Evolutionary conservation across 2,888 invertebrate genomes (phyloP).

Genomic region (Cantharis rustica): DNA sequence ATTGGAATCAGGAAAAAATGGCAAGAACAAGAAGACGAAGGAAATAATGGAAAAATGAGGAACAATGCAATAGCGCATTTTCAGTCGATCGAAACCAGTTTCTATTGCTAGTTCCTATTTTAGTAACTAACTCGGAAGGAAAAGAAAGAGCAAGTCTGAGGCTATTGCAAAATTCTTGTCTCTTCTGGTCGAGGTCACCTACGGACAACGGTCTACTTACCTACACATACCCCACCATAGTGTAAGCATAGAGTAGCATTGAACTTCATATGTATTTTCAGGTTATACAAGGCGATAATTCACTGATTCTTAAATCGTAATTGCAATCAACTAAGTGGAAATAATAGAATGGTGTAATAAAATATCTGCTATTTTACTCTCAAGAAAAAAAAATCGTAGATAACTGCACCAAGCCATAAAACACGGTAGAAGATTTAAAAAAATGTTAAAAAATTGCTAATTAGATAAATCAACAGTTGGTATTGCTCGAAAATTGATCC

Average conservation of each 20-base stretch:
- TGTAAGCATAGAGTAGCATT: conserved; percentile 35
- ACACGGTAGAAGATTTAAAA: no score
- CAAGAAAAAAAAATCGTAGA: neutral
- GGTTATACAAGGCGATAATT: conserved; percentile 30
- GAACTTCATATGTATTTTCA: conserved; percentile 38
- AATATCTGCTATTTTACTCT: neutral
- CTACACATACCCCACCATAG: conserved; percentile 49
- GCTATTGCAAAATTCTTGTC: conserved; percentile 37
- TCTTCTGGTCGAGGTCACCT: conserved; percentile 45
- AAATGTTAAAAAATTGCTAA: no score
- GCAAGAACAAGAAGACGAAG: neutral
- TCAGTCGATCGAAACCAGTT: neutral
- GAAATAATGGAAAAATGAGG: neutral
- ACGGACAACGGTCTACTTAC: conserved; percentile 54
- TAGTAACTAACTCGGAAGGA: conserved; percentile 28
- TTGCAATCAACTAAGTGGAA: conserved; percentile 13
- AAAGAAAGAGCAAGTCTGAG: conserved; percentile 30
- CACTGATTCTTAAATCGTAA: conserved; percentile 24
- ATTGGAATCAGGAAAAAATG: no score
- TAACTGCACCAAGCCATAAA: neutral
- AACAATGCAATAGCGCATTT: neutral
- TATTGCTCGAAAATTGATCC: neutral
- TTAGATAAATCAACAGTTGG: no score
- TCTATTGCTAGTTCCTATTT: neutral
- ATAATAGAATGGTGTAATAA: conserved; percentile 5